Evolutionary conservation across 2,113 vertebrate species (phyloP), one percentile per base, ranked within the genome.

Genomic region (Chaetura pelagica): DNA sequence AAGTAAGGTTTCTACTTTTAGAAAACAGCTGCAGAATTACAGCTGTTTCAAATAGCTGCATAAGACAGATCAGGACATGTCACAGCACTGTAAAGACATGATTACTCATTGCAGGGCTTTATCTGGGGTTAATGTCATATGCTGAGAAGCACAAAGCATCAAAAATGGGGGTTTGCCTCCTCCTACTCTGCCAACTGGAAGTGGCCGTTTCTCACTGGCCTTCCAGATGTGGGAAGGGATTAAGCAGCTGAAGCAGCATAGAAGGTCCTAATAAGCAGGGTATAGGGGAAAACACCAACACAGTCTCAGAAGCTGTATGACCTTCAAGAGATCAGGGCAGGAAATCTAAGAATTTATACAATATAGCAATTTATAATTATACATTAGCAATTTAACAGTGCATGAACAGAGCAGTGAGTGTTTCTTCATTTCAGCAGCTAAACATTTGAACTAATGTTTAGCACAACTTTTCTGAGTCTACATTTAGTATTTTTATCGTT

Each of bases 91-190:
- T 30, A 24, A 48, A 49, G 34, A 54, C 5, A 4, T 17, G 8
- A n/a, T 23, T 54, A 26, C 15, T 62, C 46, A 27, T 12, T n/a
- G 51, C 78, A 48, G 15, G 16, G 38, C 30, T 58, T 27, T 35
- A 10, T 32, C 18, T 10, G 54, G 1, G 8, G 34, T 78, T 64
- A 17, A 8, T 6, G 15, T 29, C 20, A 2, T 0, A 2, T 40
- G 32, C 29, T 0, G 1, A 34, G 34, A 52, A 46, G n/a, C 44
- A 57, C 6, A 0, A 40, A 74, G 27, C 0, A 0, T 11, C 10
- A 55, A n/a, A 87, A 14, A 40, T 2, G 3, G 51, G 18, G 32
- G 6, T 30, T 42, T 54, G 66, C 12, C 57, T 62, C 52, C 22
- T 44, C 3, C 81, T 17, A 19, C n/a, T 54, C 42, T 17, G 40